A percentile compares a stretch with the other conserved stretches of the same genome.
Evolutionary conservation across 30 jellyfish, hydroid and myxozoan genomes (phyloP).

Genomic region (Aurelia aurita): DNA sequence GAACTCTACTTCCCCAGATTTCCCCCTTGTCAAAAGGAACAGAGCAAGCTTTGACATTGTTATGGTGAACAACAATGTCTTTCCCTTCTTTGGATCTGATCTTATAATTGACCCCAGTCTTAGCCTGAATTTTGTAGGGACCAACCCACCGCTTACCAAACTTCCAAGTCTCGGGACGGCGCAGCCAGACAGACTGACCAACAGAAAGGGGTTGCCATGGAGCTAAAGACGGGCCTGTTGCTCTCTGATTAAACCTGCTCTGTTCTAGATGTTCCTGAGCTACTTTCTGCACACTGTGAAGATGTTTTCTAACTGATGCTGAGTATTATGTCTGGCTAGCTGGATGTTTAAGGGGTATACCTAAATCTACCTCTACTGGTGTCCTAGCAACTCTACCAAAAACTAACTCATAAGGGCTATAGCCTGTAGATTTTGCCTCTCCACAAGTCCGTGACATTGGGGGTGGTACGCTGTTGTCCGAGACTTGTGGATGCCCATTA

Average conservation of each 20-base stretch:
- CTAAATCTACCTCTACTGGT: constrained; percentile 20
- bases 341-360: constrained; percentile 28
- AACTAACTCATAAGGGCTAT: no score
- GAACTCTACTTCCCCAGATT: constrained; percentile 17
- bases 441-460: no score
- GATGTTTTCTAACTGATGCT: constrained; percentile 14
- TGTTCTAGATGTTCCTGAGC: neutral
- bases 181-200: constrained; percentile 34
- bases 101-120: no score
- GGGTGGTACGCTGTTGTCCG: no score
- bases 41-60: no score
- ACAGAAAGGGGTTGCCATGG: constrained; percentile 7
- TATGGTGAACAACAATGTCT: no score
- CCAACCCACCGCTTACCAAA: no score
- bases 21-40: no score
- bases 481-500: no score
- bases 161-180: no score
- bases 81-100: no score
- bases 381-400: constrained; percentile 42
- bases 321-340: constrained; percentile 21
- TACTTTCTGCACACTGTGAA: constrained; percentile 1
- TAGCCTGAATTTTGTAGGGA: no score
- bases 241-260: neutral
- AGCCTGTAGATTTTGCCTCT: constrained; percentile 25
- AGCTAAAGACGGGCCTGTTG: neutral